A percentile compares a stretch with the other conserved stretches of the same genome.
Conservation (phyloP, 2,113 vertebrate species). For the Crotalus tigris region DNA sequence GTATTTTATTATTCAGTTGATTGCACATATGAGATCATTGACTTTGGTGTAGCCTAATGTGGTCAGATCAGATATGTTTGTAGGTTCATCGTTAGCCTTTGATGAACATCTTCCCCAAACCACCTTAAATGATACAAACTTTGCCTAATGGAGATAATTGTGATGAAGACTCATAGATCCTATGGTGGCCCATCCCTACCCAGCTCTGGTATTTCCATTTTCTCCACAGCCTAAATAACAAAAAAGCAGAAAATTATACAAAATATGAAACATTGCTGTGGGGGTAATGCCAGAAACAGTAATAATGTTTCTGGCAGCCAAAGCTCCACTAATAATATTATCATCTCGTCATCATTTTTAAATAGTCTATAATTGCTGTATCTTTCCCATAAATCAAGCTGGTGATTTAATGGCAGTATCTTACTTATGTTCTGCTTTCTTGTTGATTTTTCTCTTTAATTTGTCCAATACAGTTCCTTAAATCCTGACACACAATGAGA, state of each 20-base stretch:
- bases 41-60: neutral
- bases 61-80: neutral
- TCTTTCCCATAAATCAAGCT: conserved; percentile 3
- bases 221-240: neutral
- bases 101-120: neutral
- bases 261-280: neutral
- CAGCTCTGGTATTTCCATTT: neutral
- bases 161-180: too few species aligned
- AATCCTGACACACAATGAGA: neutral
- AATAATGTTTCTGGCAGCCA: neutral
- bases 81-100: neutral
- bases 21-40: neutral
- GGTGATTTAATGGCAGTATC: neutral
- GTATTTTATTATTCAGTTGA: neutral
- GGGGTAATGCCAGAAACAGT: neutral
- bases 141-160: neutral
- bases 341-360: neutral
- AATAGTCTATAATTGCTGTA: neutral
- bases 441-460: neutral
- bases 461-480: neutral
- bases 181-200: neutral
- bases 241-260: neutral
- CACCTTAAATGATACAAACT: neutral
- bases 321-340: neutral
- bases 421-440: neutral